Base-by-base conservation (phyloP, 2,113 vertebrate genomes). In the Siniperca knerii region DNA sequence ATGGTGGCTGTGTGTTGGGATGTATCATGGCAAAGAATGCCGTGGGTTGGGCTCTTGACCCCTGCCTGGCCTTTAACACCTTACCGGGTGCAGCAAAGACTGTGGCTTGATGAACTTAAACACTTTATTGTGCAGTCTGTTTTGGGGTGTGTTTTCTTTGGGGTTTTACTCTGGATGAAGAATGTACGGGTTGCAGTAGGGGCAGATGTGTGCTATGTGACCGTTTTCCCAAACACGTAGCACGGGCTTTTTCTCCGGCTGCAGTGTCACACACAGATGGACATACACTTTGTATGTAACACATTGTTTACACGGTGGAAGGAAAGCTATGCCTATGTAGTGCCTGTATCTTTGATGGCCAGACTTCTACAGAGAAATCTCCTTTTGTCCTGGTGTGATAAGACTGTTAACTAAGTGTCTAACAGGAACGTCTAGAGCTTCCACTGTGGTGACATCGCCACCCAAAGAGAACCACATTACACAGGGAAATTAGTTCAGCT, bases 41-140 rank as follows among this genome's bases (percentile, higher is more conserved):
- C n/a, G 57, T 89, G 93, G 96, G 96, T 83, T 79, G 94, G 93
- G 90, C 90, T 86, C 78, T 75, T 92, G 94, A 95, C 95, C 95
- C 87, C 40, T 18, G 65, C 80, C 62, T 83, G 93, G 75, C 93
- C 90, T 94, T 94, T 94, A 92, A 92, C 94, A 92, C 93, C 87
- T 94, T 77, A 80, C 72, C 57, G 84, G 84, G 85, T 84, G 87
- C 80, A 88, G 68, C 54, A 9, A 73, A 82, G 84, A 92, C 89
- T 91, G 85, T n/a, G 68, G 90, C 65, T 84, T 93, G 90, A 95
- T 95, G 82, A 95, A 95, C 92, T 96, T 95, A 96, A 96, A 95
- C 95, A 96, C 93, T 91, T 94, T 81, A 94, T 94, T 94, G 89
- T 94, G 81, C 33, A 42, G 81, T 79, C 75, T 85, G 73, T 89